Conservation (phyloP, 1,140 invertebrate genomes). For the Megathymus violae region DNA sequence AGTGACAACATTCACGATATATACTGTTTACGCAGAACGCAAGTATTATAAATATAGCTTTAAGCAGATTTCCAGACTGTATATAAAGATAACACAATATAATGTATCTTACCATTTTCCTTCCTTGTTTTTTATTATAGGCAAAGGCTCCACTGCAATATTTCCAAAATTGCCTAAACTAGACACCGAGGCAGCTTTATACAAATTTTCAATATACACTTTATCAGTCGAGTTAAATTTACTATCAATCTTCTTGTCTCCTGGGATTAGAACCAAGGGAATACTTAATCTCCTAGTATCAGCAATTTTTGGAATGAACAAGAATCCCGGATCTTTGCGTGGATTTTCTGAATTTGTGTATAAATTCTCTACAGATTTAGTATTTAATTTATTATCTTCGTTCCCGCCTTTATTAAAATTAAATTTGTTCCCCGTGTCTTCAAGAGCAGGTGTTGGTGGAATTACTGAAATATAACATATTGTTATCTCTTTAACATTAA, state of each 20-base stretch:
- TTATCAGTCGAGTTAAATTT: conserved; percentile 68
- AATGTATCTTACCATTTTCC: conserved; percentile 71
- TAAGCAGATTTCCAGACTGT: no score
- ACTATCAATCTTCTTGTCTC: conserved; percentile 52
- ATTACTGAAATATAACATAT: conserved; percentile 61
- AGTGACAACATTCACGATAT: no score
- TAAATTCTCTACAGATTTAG: conserved; percentile 69
- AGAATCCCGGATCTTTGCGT: conserved; percentile 55
- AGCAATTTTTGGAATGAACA: conserved; percentile 65
- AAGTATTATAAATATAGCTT: no score
- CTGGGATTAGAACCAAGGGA: conserved; percentile 71
- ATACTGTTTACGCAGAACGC: no score
- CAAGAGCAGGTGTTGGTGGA: conserved; percentile 66
- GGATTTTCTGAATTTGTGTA: conserved; percentile 48
- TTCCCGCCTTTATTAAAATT: conserved; percentile 50
- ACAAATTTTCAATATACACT: conserved; percentile 74
- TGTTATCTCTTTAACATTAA: no score
- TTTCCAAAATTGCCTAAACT: conserved; percentile 75
- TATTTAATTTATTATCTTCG: conserved; percentile 35
- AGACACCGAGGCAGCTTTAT: conserved; percentile 71
- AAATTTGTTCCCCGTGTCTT: conserved; percentile 56
- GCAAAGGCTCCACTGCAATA: conserved; percentile 71
- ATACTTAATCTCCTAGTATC: conserved; percentile 72
- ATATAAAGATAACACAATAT: neutral
- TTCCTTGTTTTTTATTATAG: conserved; percentile 76